Evolutionary conservation across 1,140 invertebrate species (phyloP).

Genomic region (Drosophila bipectinata): DNA sequence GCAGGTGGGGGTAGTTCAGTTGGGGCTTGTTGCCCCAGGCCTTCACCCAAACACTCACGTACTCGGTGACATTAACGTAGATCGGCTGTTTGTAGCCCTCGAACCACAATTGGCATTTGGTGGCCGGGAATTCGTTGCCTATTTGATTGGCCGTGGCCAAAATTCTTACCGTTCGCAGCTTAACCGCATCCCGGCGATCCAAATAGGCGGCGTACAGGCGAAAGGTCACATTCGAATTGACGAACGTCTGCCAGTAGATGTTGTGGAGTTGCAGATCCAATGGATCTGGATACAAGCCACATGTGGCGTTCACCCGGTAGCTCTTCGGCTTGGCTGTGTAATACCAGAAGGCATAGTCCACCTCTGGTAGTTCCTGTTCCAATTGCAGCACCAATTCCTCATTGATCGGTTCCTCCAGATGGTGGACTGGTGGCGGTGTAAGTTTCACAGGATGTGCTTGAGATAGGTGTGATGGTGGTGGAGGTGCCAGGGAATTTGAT

Average conservation of each 20-base stretch:
- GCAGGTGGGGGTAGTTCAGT: conserved; percentile 93
- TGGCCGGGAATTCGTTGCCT: conserved; percentile 87
- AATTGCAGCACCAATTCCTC: conserved; percentile 48
- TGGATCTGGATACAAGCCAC: conserved; percentile 58
- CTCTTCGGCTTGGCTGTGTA: conserved; percentile 34
- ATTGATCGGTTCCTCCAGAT: conserved; percentile 41
- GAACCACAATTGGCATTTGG: conserved; percentile 95
- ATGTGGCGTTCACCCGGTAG: conserved; percentile 28
- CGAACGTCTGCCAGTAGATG: conserved; percentile 90
- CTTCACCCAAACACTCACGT: conserved; percentile 95
- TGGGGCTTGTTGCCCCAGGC: conserved; percentile 95
- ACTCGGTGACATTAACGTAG: conserved; percentile 90
- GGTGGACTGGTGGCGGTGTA: conserved; percentile 8
- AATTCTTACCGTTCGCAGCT: conserved; percentile 88
- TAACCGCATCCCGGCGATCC: conserved; percentile 89
- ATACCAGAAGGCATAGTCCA: conserved; percentile 66
- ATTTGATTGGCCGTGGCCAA: conserved; percentile 94
- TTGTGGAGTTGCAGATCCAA: conserved; percentile 68
- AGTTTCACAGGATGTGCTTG: neutral
- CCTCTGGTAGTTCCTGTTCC: conserved; percentile 60
- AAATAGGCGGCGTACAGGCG: conserved; percentile 95
- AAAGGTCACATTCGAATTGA: conserved; percentile 91
- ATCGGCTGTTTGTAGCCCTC: conserved; percentile 89
- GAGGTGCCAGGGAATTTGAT: neutral
- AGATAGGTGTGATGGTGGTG: neutral